A percentile compares a stretch with the other conserved stretches of the same genome.
These are phyloP conservation scores for Rhagonycha fulva DNA, from an alignment of 2,888 invertebrate genomes.

Conservation along the genomic window DNA sequence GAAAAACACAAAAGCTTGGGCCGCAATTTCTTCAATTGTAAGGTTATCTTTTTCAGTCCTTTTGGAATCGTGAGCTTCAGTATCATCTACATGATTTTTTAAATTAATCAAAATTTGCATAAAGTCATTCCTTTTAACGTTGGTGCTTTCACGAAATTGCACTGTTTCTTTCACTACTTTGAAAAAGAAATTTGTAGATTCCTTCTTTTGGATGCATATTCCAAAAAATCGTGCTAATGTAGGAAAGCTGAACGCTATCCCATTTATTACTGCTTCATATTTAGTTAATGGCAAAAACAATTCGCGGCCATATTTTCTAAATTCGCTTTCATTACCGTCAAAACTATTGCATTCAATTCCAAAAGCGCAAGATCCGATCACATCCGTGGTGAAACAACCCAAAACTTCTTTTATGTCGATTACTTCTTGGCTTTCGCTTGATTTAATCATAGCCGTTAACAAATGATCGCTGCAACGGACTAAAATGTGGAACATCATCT, in stretches of 20 bases:
- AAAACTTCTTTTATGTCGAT: slow-evolving; percentile 55
- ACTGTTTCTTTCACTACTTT: slow-evolving; percentile 39
- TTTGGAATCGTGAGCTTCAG: not conserved
- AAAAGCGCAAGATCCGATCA: slow-evolving; percentile 61
- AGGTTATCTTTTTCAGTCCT: not conserved
- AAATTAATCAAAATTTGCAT: slow-evolving; percentile 48
- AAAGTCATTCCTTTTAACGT: slow-evolving; percentile 46
- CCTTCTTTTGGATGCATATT: slow-evolving; percentile 29
- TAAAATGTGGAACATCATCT: slow-evolving; percentile 64
- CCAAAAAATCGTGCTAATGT: slow-evolving; percentile 47
- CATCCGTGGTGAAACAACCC: slow-evolving; percentile 57
- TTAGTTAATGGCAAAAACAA: slow-evolving; percentile 22
- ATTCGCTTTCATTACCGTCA: slow-evolving; percentile 56
- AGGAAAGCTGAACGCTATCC: slow-evolving; percentile 54
- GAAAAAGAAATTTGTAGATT: slow-evolving; percentile 39
- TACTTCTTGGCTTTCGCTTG: slow-evolving; percentile 32
- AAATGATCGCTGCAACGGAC: slow-evolving; percentile 59
- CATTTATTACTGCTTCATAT: slow-evolving; percentile 40
- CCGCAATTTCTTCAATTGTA: slow-evolving; percentile 27
- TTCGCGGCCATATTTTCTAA: slow-evolving; percentile 38
- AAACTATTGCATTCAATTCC: slow-evolving; percentile 61
- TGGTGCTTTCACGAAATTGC: slow-evolving; percentile 35
- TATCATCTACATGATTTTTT: slow-evolving; percentile 16
- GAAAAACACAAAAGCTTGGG: slow-evolving; percentile 43
- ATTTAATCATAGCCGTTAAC: slow-evolving; percentile 48